Evolutionary conservation across 2,113 vertebrate genomes (phyloP), one percentile per base, ranked within the genome.

Genomic region (Pelvicachromis taeniatus): DNA sequence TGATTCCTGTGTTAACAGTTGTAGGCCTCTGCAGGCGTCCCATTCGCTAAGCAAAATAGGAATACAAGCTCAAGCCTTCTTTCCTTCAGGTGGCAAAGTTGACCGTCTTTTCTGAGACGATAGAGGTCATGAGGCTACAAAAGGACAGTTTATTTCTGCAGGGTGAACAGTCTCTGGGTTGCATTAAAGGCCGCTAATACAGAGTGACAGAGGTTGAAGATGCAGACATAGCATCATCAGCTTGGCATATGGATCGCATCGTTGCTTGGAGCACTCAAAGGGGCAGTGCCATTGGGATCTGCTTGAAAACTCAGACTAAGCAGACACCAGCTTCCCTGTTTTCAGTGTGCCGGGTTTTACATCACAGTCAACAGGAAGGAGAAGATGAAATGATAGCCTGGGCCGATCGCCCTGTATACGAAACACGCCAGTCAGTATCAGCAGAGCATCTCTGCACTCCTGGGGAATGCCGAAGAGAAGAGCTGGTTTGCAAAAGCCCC

Each of bases 171-270:
- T 58, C 58, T 81, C 23, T 31, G 13, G 56, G 56, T 23, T 23
- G 56, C 40, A 45, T 65, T 81, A 65, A 88, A 42, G 81, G 48
- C 54, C 0, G 10, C 83, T 90, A 88, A 92, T 21, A 14, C 40
- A 52, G 31, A 79, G 65, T 61, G 92, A 92, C 93, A 87, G 85
- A 80, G 54, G 93, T 85, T 87, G 82, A 89, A 86, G 48, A 86
- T 52, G 70, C 31, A 11, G 63, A 52, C 31, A n/a, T 9, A 23
- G 48, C 42, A 31, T 55, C 65, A 21, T 80, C 75, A 23, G 42
- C 75, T 31, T 50, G 58, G 19, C 86, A 52, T 85, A 82, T 45
- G 87, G 82, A 50, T 59, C 16, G 33, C 55, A 54, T 84, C 56
- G 7, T 77, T 7, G 26, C 26, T 61, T 26, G 17, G 54, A 65